These are phyloP conservation scores for Kradibia gibbosae DNA, from an alignment of 1,140 invertebrate genomes.

Conservation along the genomic window DNA sequence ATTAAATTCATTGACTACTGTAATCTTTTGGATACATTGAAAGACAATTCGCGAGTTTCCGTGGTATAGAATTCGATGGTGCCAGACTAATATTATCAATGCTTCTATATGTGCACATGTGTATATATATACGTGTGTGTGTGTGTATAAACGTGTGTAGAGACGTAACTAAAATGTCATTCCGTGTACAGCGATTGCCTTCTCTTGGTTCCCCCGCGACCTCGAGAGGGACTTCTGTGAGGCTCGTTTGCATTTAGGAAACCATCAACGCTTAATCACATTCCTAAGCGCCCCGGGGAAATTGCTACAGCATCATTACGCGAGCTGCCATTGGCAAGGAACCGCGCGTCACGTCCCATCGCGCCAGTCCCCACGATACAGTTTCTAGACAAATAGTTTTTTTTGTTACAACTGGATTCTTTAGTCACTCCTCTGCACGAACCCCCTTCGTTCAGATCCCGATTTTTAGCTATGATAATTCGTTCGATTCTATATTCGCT, in stretches of 20 bases:
- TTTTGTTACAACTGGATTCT: not conserved
- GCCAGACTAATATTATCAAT: not conserved
- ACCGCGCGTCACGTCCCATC: conserved; percentile 14
- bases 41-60: not conserved
- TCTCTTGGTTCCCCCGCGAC: not conserved
- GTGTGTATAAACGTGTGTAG: no score
- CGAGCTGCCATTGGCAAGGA: conserved; percentile 4
- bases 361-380: not conserved
- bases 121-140: not conserved
- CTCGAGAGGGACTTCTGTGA: conserved; percentile 42
- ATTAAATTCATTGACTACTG: not conserved
- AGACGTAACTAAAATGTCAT: not conserved
- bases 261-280: conserved; percentile 73
- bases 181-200: conserved; percentile 15
- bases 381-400: conserved; percentile 44
- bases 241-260: conserved; percentile 73
- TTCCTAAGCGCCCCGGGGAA: conserved; percentile 68
- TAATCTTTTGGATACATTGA: not conserved
- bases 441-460: not conserved
- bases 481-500: not conserved
- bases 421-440: no score
- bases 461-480: not conserved
- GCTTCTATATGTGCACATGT: not conserved
- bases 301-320: conserved; percentile 59
- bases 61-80: not conserved